Conservation (phyloP, 2,797 vertebrate species). For the Tapirus indicus region DNA sequence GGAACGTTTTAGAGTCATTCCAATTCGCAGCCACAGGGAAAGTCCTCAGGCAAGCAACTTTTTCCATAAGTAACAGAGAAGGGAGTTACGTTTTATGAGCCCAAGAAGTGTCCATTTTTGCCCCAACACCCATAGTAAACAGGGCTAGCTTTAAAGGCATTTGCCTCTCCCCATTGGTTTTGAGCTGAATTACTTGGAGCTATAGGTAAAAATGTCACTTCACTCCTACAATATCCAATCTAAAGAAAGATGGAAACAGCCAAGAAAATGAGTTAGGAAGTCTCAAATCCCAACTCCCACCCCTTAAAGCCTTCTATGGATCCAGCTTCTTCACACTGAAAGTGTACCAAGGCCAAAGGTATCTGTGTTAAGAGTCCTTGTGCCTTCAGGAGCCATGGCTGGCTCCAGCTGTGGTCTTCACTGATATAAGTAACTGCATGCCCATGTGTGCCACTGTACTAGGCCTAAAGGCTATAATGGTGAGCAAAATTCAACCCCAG, state of each 20-base stretch:
- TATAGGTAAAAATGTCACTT: conserved; percentile 40
- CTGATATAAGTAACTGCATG: conserved; percentile 24
- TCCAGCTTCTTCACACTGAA: conserved; percentile 8
- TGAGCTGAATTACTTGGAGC: conserved; percentile 54
- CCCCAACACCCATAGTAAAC: background rate
- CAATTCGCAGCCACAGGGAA: background rate
- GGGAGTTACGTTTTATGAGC: background rate
- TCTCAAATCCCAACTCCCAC: conserved; percentile 34
- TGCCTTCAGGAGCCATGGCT: background rate
- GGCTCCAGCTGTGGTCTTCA: background rate
- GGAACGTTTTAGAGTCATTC: background rate
- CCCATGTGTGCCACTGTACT: background rate
- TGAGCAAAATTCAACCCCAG: conserved; percentile 64
- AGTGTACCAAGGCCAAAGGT: background rate
- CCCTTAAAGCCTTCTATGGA: background rate
- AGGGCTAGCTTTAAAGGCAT: conserved; percentile 29
- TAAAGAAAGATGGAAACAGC: conserved; percentile 11
- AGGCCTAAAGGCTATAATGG: background rate
- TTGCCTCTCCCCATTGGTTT: background rate
- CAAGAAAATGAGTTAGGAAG: conserved; percentile 2
- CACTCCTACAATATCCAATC: background rate
- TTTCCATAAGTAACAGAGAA: conserved; percentile 49
- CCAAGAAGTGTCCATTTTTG: background rate
- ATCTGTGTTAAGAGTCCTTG: background rate
- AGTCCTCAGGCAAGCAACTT: background rate